Conservation (phyloP, 2,797 vertebrate genomes). For the Hydrocynus forskahlii region DNA sequence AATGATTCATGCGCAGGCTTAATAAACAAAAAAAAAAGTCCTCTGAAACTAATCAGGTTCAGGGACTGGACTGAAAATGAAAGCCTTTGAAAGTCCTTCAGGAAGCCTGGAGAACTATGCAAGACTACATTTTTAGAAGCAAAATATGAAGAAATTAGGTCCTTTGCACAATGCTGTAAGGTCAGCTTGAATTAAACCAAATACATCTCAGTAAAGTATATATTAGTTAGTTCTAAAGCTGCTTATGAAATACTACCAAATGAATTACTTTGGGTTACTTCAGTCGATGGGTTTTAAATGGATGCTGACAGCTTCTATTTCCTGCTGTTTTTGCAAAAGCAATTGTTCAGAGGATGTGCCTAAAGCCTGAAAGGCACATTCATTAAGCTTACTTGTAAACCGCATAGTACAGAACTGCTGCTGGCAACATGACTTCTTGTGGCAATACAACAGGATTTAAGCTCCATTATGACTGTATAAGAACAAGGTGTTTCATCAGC, state of each 20-base stretch:
- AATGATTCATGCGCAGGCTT: no score
- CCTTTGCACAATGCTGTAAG: no score
- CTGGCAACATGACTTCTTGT: neutral
- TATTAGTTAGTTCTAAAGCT: neutral
- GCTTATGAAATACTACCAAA: neutral
- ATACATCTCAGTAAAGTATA: no score
- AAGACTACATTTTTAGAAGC: no score
- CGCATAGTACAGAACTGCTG: constrained; percentile 5
- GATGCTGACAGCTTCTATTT: neutral
- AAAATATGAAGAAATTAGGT: no score
- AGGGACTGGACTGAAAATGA: no score
- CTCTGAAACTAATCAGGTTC: no score
- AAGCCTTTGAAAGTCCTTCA: no score
- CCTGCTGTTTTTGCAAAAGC: no score
- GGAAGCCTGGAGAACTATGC: no score
- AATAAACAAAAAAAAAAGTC: no score
- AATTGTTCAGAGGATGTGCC: neutral
- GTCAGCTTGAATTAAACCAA: no score
- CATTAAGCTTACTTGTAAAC: neutral
- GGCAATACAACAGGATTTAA: neutral
- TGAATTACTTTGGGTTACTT: neutral
- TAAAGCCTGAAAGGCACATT: neutral
- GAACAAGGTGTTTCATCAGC: neutral
- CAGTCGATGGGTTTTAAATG: neutral
- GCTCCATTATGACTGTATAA: neutral